Conservation (phyloP, 2,888 invertebrate genomes). For the Exephanes ischioxanthus region DNA sequence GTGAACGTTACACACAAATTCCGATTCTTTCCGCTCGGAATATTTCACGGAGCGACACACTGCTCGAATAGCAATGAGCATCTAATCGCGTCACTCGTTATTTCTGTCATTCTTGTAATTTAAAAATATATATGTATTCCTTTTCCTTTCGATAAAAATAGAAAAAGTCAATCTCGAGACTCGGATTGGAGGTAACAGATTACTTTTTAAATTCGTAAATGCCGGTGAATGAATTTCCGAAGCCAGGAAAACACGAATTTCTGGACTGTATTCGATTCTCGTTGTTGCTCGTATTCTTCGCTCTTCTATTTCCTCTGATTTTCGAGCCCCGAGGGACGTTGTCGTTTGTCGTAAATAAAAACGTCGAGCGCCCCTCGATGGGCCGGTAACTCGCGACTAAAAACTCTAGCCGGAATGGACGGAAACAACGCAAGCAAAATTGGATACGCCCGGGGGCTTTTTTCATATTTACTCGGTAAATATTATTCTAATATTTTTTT, state of each 20-base stretch:
- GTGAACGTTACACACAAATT: constrained; percentile 41
- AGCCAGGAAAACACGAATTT: constrained; percentile 68
- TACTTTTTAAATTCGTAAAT: constrained; percentile 61
- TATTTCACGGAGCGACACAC: neutral
- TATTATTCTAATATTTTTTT: constrained; percentile 19
- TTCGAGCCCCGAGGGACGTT: constrained; percentile 3
- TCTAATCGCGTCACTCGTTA: neutral
- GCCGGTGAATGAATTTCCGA: constrained; percentile 67
- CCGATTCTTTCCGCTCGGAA: neutral
- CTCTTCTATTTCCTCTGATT: constrained; percentile 25
- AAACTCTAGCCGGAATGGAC: neutral
- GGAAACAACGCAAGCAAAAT: neutral
- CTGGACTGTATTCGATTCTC: constrained; percentile 57
- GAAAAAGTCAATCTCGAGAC: too few relatives aligned
- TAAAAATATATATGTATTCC: too few relatives aligned
- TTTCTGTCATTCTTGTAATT: neutral
- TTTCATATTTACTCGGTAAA: neutral
- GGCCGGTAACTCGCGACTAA: constrained; percentile 14
- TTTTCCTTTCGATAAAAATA: too few relatives aligned
- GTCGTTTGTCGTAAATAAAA: constrained; percentile 35
- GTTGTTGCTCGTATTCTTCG: constrained; percentile 63
- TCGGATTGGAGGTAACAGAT: too few relatives aligned
- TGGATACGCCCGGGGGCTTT: neutral
- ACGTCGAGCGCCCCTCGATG: constrained; percentile 14
- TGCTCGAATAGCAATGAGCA: neutral